These are phyloP conservation scores for Bombus breviceps DNA, from an alignment of 1,140 invertebrate species.

Conservation along the genomic window DNA sequence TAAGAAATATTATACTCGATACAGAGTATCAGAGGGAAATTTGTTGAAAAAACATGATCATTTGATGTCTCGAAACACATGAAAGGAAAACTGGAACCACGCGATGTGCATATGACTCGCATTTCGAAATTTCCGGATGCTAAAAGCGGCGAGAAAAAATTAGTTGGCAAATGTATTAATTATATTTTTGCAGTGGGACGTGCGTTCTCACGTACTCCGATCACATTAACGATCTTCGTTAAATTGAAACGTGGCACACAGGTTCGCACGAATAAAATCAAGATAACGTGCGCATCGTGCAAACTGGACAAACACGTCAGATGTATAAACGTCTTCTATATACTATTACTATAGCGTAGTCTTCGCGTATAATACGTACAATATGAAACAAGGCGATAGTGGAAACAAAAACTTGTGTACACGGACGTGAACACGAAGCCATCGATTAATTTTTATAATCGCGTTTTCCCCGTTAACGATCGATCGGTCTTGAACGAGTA, in stretches of 20 bases:
- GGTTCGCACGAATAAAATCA: slow-evolving; percentile 27
- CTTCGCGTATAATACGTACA: no score
- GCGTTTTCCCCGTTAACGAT: slow-evolving; percentile 48
- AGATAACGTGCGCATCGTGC: slow-evolving; percentile 23
- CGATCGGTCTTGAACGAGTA: slow-evolving; percentile 52
- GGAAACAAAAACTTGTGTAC: no score
- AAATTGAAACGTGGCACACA: neutral
- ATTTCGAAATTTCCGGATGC: neutral
- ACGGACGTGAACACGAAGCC: neutral
- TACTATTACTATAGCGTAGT: no score
- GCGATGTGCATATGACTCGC: neutral
- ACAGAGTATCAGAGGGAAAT: neutral
- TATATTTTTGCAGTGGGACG: slow-evolving; percentile 10
- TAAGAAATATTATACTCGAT: neutral
- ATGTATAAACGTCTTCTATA: neutral
- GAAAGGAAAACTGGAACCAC: neutral
- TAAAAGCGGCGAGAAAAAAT: neutral
- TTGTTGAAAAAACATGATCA: neutral
- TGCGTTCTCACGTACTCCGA: neutral
- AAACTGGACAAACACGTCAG: neutral
- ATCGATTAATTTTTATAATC: slow-evolving; percentile 44
- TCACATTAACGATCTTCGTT: slow-evolving; percentile 16
- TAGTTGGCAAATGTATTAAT: slow-evolving; percentile 8
- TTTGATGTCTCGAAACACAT: neutral
- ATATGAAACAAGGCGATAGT: no score